Evolutionary conservation across 2,888 invertebrate genomes (phyloP).

Genomic region (Watsonalla binaria): DNA sequence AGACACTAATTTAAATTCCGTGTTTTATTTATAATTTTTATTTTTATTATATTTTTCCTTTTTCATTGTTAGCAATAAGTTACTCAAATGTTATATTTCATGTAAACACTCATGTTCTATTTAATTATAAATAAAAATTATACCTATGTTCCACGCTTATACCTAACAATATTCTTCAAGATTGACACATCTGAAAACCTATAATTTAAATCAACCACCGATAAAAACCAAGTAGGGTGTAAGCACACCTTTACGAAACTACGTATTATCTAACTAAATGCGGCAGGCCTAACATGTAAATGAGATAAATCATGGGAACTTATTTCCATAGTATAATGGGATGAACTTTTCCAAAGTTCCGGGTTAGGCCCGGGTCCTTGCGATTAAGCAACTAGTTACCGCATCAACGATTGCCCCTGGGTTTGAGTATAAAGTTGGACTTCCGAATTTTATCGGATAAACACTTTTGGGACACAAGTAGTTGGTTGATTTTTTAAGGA

Average conservation of each 20-base stretch:
- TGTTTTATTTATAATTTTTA: no score
- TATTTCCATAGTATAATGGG: neutral
- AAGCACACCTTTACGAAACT: neutral
- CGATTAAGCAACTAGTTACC: neutral
- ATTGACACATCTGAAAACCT: no score
- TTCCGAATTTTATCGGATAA: neutral
- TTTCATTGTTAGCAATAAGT: no score
- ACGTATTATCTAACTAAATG: neutral
- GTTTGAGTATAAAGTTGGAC: neutral
- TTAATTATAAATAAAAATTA: no score
- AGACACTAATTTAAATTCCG: no score
- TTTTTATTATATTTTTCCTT: no score
- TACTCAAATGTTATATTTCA: no score
- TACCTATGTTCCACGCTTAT: no score
- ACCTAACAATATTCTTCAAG: no score
- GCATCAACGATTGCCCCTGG: neutral
- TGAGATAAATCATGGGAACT: neutral
- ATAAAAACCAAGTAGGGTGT: no score
- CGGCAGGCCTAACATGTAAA: neutral
- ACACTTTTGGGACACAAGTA: neutral
- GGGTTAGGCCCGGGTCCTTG: neutral
- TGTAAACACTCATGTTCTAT: no score
- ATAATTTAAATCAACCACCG: no score
- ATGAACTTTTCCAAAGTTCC: neutral
- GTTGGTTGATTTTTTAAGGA: neutral